Evolutionary conservation across 2,888 invertebrate genomes (phyloP).

Genomic region (Cacoxenus indagator): DNA sequence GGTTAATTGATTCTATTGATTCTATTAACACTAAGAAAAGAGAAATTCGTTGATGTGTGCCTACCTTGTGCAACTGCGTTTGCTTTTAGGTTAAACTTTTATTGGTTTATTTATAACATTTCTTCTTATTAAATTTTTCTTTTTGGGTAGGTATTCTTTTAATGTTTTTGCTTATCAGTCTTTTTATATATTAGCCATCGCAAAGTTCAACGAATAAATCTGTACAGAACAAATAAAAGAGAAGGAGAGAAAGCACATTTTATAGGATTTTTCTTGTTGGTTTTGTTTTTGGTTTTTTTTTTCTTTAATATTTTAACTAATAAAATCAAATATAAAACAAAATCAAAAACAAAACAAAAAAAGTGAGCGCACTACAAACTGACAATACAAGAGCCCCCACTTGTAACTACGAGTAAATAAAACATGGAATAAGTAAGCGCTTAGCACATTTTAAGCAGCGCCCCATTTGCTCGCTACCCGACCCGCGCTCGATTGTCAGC

Average conservation of each 20-base stretch:
- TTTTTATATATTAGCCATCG: constrained; percentile 69
- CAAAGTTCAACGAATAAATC: constrained; percentile 70
- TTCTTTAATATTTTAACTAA: neutral
- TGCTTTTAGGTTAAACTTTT: constrained; percentile 57
- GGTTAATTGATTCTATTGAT: constrained; percentile 37
- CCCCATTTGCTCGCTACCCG: no score
- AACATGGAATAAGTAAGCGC: constrained; percentile 10
- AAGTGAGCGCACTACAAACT: no score
- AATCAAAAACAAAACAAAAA: neutral
- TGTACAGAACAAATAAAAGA: constrained; percentile 65
- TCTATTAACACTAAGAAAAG: constrained; percentile 28
- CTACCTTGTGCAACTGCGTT: constrained; percentile 70
- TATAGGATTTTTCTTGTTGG: constrained; percentile 48
- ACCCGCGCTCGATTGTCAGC: no score
- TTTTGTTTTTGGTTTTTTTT: constrained; percentile 16
- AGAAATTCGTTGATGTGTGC: constrained; percentile 47
- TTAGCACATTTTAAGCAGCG: neutral
- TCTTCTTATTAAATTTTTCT: constrained; percentile 42
- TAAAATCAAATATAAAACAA: constrained; percentile 6
- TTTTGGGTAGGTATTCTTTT: constrained; percentile 43
- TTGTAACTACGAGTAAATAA: no score
- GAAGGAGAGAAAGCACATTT: constrained; percentile 55
- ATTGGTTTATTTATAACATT: constrained; percentile 31
- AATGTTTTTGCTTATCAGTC: constrained; percentile 62
- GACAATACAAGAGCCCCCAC: no score